These are phyloP conservation scores for Ceratina calcarata DNA, from an alignment of 1,140 invertebrate species.

Conservation along the genomic window DNA sequence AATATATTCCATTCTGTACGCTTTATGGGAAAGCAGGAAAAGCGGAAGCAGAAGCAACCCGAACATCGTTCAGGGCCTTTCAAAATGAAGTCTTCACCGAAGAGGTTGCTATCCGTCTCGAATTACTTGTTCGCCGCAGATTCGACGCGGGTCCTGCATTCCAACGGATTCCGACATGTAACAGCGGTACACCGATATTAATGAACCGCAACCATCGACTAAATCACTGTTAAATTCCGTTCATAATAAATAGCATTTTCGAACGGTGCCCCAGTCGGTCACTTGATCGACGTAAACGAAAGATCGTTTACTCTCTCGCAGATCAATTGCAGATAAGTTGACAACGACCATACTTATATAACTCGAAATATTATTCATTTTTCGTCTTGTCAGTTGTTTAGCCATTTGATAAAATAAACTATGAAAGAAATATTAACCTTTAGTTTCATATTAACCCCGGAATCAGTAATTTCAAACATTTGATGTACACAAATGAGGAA, in stretches of 20 bases:
- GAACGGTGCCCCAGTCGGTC: conserved; percentile 5
- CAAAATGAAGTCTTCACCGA: conserved; percentile 52
- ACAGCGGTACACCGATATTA: conserved; percentile 58
- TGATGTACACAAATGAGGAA: too few species aligned
- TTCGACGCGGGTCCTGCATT: conserved; percentile 56
- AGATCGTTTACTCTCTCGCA: neutral
- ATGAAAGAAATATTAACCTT: too few species aligned
- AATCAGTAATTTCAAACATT: too few species aligned
- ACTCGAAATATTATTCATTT: too few species aligned
- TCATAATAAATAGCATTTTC: conserved; percentile 42
- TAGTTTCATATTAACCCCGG: too few species aligned
- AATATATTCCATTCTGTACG: too few species aligned
- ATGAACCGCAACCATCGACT: conserved; percentile 57
- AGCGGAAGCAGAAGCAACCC: too few species aligned
- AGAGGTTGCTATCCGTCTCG: conserved; percentile 6
- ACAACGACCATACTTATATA: neutral
- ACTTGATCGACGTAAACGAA: neutral
- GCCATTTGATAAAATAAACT: too few species aligned
- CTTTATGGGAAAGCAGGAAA: neutral
- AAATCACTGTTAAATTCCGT: conserved; percentile 46
- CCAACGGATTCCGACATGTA: conserved; percentile 58
- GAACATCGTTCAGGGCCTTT: conserved; percentile 10
- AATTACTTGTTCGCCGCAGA: conserved; percentile 59
- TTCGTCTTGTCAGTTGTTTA: too few species aligned
- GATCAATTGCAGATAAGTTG: neutral